These are phyloP conservation scores for Macaria notata DNA, from an alignment of 2,888 invertebrate species.

Conservation along the genomic window DNA sequence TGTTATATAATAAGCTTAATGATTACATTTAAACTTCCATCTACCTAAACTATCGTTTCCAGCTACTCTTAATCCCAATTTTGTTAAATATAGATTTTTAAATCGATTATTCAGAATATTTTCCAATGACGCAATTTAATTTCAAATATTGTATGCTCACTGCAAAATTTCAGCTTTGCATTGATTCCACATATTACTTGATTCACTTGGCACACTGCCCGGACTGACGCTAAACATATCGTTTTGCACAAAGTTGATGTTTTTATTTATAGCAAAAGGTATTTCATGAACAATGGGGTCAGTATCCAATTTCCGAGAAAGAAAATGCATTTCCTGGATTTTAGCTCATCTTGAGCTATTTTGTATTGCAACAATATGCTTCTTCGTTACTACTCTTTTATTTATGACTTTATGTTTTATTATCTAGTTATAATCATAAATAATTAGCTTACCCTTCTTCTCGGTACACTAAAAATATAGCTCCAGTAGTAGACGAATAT, in stretches of 20 bases:
- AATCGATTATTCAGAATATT: no score
- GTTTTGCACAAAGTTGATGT: slow-evolving; percentile 33
- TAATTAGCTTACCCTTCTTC: slow-evolving; percentile 90
- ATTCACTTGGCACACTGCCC: slow-evolving; percentile 47
- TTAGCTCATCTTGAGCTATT: no score
- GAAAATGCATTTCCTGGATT: background rate
- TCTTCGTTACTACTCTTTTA: no score
- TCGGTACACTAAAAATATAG: slow-evolving; percentile 88
- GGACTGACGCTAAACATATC: slow-evolving; percentile 29
- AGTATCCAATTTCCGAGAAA: background rate
- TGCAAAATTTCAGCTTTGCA: slow-evolving; percentile 1
- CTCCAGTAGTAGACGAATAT: slow-evolving; percentile 88
- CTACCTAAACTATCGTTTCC: no score
- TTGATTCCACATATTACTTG: slow-evolving; percentile 24
- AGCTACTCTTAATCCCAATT: no score
- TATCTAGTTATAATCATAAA: no score
- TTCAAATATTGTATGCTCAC: background rate
- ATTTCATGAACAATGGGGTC: slow-evolving; percentile 27
- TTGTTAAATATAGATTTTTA: no score
- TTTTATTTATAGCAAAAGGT: slow-evolving; percentile 36
- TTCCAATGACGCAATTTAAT: background rate
- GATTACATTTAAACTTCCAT: no score
- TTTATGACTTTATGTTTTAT: no score
- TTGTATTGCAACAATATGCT: no score
- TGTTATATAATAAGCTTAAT: no score